These are phyloP conservation scores for Hydrocynus forskahlii DNA, from an alignment of 2,797 vertebrate genomes.

Conservation along the genomic window DNA sequence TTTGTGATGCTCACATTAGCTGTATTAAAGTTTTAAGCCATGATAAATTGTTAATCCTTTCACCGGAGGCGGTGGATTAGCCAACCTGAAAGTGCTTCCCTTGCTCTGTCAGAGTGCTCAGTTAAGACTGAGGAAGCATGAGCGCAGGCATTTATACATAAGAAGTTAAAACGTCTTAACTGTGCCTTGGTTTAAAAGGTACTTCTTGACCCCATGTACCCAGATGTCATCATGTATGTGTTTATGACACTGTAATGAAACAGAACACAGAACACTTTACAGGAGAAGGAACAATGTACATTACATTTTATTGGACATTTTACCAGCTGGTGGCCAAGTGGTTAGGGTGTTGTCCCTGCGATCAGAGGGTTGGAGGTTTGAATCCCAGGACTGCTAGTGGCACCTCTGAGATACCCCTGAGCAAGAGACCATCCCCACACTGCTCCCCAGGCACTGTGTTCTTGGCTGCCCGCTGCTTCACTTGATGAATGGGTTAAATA, in stretches of 20 bases:
- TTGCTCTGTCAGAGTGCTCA: slow-evolving; percentile 23
- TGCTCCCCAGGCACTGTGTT: no score
- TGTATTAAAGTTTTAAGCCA: slow-evolving; percentile 62
- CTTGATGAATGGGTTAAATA: no score
- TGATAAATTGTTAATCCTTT: slow-evolving; percentile 64
- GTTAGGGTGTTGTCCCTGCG: no score
- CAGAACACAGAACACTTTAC: no score
- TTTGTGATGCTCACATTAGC: slow-evolving; percentile 62
- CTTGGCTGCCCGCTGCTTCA: no score
- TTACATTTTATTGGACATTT: no score
- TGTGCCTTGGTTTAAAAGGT: background rate
- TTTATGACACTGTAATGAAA: background rate
- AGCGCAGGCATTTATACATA: background rate
- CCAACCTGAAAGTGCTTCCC: slow-evolving; percentile 36
- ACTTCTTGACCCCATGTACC: background rate
- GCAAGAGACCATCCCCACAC: no score
- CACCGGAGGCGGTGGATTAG: slow-evolving; percentile 59
- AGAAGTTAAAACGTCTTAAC: background rate
- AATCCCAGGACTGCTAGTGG: no score
- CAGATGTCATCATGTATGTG: background rate
- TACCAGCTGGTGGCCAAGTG: no score
- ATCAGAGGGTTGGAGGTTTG: no score
- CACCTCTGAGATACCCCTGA: no score
- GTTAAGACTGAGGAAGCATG: slow-evolving; percentile 9
- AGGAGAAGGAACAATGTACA: no score